phyloP scores from a whole-genome alignment of 2,888 invertebrate species.

The Anorthoa munda region DNA sequence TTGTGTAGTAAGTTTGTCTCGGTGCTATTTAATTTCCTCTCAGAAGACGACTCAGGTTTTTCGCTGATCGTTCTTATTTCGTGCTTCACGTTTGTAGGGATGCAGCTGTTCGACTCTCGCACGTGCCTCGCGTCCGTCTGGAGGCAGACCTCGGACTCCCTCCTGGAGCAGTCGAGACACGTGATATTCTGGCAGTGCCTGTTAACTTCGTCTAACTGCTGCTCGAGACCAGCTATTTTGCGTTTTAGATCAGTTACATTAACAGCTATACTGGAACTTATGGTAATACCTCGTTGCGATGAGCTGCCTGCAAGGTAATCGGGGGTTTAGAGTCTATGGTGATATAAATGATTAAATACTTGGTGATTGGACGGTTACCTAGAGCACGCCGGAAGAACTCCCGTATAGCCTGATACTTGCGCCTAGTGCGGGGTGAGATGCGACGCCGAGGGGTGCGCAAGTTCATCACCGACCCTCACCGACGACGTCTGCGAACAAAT shows the following conservation, averaged over 20 bases:
- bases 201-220: constrained; percentile 79
- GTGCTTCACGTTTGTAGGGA: constrained; percentile 54
- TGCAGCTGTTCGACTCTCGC: constrained; percentile 62
- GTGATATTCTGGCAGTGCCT: constrained; percentile 76
- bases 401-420: constrained; percentile 81
- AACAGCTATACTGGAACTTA: constrained; percentile 81
- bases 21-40: constrained; percentile 58
- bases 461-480: constrained; percentile 78
- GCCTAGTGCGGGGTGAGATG: constrained; percentile 85
- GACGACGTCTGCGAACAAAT: constrained; percentile 55
- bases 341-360: background rate
- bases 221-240: constrained; percentile 80
- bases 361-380: constrained; percentile 69
- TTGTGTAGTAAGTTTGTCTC: constrained; percentile 79
- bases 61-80: constrained; percentile 57
- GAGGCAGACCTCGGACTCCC: constrained; percentile 62
- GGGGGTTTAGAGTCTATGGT: constrained; percentile 5
- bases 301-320: constrained; percentile 77
- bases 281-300: constrained; percentile 82
- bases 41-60: constrained; percentile 60
- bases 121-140: constrained; percentile 19
- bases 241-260: constrained; percentile 83
- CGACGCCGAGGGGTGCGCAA: constrained; percentile 85
- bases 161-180: constrained; percentile 69
- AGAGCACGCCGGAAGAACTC: constrained; percentile 82